Conservation (phyloP, 1,140 invertebrate genomes). For the Frieseomelitta varia region DNA sequence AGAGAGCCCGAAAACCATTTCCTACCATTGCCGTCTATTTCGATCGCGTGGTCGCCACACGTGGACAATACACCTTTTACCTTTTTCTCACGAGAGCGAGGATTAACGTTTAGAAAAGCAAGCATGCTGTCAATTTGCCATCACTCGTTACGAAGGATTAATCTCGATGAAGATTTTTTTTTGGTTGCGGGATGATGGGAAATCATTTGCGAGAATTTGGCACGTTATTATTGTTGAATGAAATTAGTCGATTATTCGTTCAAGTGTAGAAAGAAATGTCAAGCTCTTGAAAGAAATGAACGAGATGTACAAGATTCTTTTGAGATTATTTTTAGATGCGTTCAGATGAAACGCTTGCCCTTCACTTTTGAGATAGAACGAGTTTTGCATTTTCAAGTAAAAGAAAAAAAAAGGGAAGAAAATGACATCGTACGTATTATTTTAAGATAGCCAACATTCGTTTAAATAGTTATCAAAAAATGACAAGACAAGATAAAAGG, state of each 20-base stretch:
- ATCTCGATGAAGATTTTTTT: neutral
- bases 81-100: neutral
- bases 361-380: no score
- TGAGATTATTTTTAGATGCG: no score
- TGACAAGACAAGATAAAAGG: no score
- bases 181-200: neutral
- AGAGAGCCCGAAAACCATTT: conserved; percentile 35
- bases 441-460: no score
- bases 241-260: neutral
- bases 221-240: neutral
- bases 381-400: no score
- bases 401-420: no score
- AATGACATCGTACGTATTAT: no score
- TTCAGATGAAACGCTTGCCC: no score
- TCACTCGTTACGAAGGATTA: no score
- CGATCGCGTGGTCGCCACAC: conserved; percentile 2
- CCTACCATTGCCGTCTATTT: conserved; percentile 15
- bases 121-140: conserved; percentile 10
- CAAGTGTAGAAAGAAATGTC: no score
- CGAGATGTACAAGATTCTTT: neutral
- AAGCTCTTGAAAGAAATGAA: neutral
- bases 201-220: neutral
- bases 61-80: conserved; percentile 20
- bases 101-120: neutral
- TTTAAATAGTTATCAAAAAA: no score